Evolutionary conservation across 2,113 vertebrate genomes (phyloP).

Genomic region (Sula dactylatra): DNA sequence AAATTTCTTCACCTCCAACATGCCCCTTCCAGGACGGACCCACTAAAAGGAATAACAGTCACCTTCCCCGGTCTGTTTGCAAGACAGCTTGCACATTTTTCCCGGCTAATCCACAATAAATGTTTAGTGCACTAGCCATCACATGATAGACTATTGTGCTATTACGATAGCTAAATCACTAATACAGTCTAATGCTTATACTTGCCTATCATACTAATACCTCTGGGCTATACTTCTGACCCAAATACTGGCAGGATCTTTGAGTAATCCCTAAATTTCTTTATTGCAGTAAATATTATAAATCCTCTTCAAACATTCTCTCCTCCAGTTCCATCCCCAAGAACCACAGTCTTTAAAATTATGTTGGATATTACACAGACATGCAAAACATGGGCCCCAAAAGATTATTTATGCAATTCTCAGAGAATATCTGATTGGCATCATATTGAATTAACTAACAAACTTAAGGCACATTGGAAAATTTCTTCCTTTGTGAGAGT

Average conservation of each 20-base stretch:
- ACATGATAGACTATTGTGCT: slow-evolving; percentile 40
- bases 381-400: background rate
- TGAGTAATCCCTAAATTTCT: slow-evolving; percentile 67
- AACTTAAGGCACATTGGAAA: slow-evolving; percentile 43
- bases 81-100: background rate
- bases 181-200: slow-evolving; percentile 65
- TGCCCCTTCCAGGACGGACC: background rate
- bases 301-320: slow-evolving; percentile 54
- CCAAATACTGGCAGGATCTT: slow-evolving; percentile 62
- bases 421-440: slow-evolving; percentile 46
- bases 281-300: slow-evolving; percentile 63
- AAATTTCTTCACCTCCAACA: background rate
- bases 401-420: slow-evolving; percentile 46
- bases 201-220: slow-evolving; percentile 42
- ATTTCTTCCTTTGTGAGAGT: slow-evolving; percentile 47
- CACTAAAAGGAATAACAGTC: background rate
- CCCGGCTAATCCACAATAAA: slow-evolving; percentile 27
- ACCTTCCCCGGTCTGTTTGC: background rate
- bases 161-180: slow-evolving; percentile 64
- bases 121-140: slow-evolving; percentile 44
- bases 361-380: slow-evolving; percentile 27
- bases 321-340: background rate
- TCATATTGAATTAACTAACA: slow-evolving; percentile 54
- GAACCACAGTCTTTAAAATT: slow-evolving; percentile 31
- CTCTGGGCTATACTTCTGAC: slow-evolving; percentile 48